Conservation (phyloP, 1,140 invertebrate genomes). For the Dendroctonus ponderosae region DNA sequence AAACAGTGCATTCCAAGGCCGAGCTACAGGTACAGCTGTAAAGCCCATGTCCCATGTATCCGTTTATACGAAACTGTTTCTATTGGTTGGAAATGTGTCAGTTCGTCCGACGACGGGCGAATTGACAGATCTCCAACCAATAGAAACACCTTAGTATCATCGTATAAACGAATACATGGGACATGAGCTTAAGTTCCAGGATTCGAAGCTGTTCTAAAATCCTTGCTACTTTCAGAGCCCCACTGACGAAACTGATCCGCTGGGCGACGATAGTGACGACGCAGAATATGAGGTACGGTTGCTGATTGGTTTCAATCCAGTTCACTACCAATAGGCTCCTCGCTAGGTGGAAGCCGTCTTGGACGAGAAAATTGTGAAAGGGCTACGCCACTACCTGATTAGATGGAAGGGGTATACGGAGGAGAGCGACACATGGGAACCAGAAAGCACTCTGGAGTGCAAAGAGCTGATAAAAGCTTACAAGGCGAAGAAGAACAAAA, state of each 20-base stretch:
- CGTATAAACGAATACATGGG: no score
- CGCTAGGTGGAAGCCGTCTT: conserved; percentile 70
- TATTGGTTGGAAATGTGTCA: no score
- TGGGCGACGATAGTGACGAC: conserved; percentile 10
- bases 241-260: conserved; percentile 10
- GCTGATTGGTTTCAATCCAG: background rate
- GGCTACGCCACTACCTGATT: conserved; percentile 70
- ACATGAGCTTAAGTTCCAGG: no score
- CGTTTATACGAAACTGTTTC: no score
- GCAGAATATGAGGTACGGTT: conserved; percentile 30
- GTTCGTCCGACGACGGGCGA: no score
- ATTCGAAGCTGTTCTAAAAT: no score
- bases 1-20: no score
- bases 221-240: no score
- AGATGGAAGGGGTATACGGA: conserved; percentile 79
- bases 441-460: conserved; percentile 71
- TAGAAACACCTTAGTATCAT: no score
- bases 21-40: no score
- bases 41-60: no score
- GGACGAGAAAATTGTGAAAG: conserved; percentile 65
- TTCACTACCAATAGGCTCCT: background rate
- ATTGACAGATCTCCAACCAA: no score
- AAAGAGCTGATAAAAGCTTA: conserved; percentile 66
- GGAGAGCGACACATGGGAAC: conserved; percentile 77
- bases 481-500: conserved; percentile 48